phyloP scores from a whole-genome alignment of 2,888 invertebrate species.

The Drosophila sordidula region DNA sequence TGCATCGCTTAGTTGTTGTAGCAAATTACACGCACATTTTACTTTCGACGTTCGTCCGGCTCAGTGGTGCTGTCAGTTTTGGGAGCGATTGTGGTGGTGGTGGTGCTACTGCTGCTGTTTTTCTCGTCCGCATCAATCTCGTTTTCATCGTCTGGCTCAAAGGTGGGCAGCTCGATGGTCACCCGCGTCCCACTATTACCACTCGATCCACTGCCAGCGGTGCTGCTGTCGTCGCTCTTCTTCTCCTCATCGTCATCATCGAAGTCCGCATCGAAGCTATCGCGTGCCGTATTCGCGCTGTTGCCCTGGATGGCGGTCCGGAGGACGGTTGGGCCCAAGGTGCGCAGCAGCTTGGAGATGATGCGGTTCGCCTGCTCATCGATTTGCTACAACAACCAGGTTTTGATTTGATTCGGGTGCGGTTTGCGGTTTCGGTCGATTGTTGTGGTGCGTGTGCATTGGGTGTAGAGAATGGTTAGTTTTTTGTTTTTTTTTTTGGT shows the following conservation, averaged over 20 bases:
- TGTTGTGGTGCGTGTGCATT: slow-evolving; percentile 31
- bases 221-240: slow-evolving; percentile 40
- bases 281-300: slow-evolving; percentile 82
- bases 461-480: slow-evolving; percentile 46
- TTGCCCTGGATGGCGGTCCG: slow-evolving; percentile 85
- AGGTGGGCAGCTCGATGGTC: slow-evolving; percentile 89
- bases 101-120: slow-evolving; percentile 31
- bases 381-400: slow-evolving; percentile 85
- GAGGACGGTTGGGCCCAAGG: slow-evolving; percentile 90
- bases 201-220: slow-evolving; percentile 28
- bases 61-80: slow-evolving; percentile 29
- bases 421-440: slow-evolving; percentile 10
- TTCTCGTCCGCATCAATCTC: slow-evolving; percentile 83
- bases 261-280: slow-evolving; percentile 86
- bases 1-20: slow-evolving; percentile 62
- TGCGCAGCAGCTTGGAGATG: slow-evolving; percentile 88
- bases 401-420: slow-evolving; percentile 37
- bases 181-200: slow-evolving; percentile 86
- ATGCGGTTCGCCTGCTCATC: slow-evolving; percentile 84
- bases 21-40: slow-evolving; percentile 68
- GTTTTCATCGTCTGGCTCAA: slow-evolving; percentile 88
- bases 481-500: neutral
- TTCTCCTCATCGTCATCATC: slow-evolving; percentile 83
- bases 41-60: slow-evolving; percentile 13
- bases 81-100: slow-evolving; percentile 16